phyloP scores from a whole-genome alignment of 2,797 vertebrate genomes.

The Echiichthys vipera region DNA sequence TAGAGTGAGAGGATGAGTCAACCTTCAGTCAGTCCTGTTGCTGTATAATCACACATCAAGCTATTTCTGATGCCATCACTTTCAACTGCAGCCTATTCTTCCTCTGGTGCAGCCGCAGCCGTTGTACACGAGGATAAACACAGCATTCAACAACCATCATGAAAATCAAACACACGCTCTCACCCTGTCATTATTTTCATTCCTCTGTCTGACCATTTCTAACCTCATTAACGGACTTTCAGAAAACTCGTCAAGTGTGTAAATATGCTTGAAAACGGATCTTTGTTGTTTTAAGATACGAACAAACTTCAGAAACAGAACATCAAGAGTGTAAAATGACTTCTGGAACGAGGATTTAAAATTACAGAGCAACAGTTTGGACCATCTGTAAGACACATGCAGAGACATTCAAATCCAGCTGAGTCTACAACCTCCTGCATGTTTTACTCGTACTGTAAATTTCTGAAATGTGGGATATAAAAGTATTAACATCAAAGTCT shows the following conservation, averaged over 20 bases:
- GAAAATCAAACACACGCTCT: constrained; percentile 23
- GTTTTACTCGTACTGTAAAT: background rate
- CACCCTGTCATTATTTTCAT: constrained; percentile 35
- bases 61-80: constrained; percentile 40
- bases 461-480: too few relatives aligned
- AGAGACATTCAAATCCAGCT: background rate
- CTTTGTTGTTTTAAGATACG: constrained; percentile 13
- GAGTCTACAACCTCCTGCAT: background rate
- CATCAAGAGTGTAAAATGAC: background rate
- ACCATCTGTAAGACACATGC: constrained; percentile 45
- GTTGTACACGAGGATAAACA: constrained; percentile 15
- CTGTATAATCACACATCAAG: constrained; percentile 38
- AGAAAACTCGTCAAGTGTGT: background rate
- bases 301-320: background rate
- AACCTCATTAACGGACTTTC: background rate
- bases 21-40: background rate
- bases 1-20: constrained; percentile 17
- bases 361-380: constrained; percentile 21
- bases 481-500: too few relatives aligned
- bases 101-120: constrained; percentile 11
- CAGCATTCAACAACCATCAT: constrained; percentile 14
- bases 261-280: background rate
- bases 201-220: constrained; percentile 7
- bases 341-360: constrained; percentile 16
- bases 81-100: constrained; percentile 26